Base-by-base conservation (phyloP, 2,888 invertebrate species). In the Lycophotia porphyrea region DNA sequence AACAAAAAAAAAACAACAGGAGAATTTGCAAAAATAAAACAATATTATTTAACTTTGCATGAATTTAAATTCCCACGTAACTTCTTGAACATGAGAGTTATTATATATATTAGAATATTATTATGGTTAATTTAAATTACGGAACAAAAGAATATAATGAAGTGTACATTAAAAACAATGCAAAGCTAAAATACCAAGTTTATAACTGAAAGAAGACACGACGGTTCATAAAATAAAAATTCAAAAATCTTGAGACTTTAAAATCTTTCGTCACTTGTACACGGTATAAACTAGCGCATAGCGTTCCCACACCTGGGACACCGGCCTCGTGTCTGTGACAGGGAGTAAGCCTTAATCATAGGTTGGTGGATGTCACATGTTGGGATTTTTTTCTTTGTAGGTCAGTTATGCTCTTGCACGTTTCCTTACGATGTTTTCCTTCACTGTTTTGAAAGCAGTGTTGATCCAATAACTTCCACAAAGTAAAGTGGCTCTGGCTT, bases 91-190 rank as follows among this genome's bases (percentile, higher is more conserved):
- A 44, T 27, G 58, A 4, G 21, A 61, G 5, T 15, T 36, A 31
- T 18, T 31, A 58, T 31, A 31, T n/a, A n/a, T n/a, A n/a, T n/a
- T n/a, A n/a, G n/a, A n/a, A n/a, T n/a, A n/a, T n/a, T n/a, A n/a
- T n/a, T n/a, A n/a, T 47, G 21, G 7, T 3, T 39, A 47, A 49
- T 66, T 65, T 18, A 18, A 42, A 78, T 66, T 42, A 66, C 31
- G 39, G 11, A 47, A 78, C 58, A 49, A 68, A 49, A 24, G n/a
- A 78, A 49, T 60, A 49, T 9, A 27, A 58, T 31, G 18, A 58
- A 58, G 21, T 58, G 31, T 31, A 27, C 5, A 21, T 21, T 60
- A 49, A 18, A 34, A 78, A 78, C 24, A 68, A 49, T 18, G 78
- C 27, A 34, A 24, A 78, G 31, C 5, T 58, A 1, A 39, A 77